Evolutionary conservation across 2,888 invertebrate genomes (phyloP), one percentile per base, ranked within the genome.

Genomic region (Acrocyrtus sp.): DNA sequence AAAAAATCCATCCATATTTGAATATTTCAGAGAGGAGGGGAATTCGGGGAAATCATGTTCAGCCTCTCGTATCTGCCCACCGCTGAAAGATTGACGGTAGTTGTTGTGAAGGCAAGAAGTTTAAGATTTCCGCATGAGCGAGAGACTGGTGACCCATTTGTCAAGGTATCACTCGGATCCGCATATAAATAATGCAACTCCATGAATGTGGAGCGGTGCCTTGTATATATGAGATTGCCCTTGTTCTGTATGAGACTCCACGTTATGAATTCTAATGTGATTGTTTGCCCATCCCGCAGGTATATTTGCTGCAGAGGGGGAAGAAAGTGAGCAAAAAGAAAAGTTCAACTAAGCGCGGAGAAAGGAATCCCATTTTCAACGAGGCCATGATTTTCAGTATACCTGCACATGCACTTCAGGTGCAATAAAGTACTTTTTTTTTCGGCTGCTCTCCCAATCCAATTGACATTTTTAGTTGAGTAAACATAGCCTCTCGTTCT

Each of bases 301-400:
- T 93, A 2, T 93, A 93, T 83, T 85, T 93, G 56, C 87, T 93
- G 81, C 92, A 92, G 83, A 90, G 92, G 82, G 92, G 91, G 1
- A 92, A 91, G 83, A 93, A 92, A 84, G 88, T 93, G 57, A 89
- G 91, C 82, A 93, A 93, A 84, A 93, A 93, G 85, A 91, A 90
- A 82, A 93, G 93, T 24, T 89, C 91, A 17, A 87, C 90, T 15
- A 93, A 93, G 83, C 88, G 89, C 78, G 89, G 89, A 41, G 92
- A 93, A 82, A 87, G 88, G 62, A 89, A 90, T 82, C 92, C 92
- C 0, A 92, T 92, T 78, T 93, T 92, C 84, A 93, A 93, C 83
- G 93, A 93, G 84, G 90, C 92, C 19, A 92, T 93, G 88, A 93
- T 92, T 82, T 93, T 93, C 84, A 91, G 90, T 81, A 90, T 93